A percentile compares a stretch with the other conserved stretches of the same genome.
phyloP scores from a whole-genome alignment of 2,888 invertebrate species.

The Lasioglossum leucozonium region DNA sequence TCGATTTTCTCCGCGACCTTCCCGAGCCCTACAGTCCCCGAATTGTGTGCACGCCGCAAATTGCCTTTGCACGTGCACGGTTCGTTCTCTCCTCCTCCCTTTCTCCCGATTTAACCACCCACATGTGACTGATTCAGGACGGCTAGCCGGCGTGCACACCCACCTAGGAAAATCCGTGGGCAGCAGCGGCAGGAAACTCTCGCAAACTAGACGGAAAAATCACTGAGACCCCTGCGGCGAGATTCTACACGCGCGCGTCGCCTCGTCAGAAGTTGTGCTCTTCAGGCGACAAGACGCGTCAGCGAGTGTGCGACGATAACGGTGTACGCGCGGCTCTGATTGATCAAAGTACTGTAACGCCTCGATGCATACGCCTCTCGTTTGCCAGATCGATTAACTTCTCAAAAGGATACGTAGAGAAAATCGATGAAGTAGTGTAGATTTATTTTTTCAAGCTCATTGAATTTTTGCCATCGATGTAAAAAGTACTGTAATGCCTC shows the following conservation, averaged over 20 bases:
- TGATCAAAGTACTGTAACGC: not conserved
- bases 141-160: not conserved
- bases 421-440: too few species aligned
- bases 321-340: not conserved
- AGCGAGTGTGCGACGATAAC: not conserved
- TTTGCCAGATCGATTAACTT: not conserved
- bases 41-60: slow-evolving; percentile 34
- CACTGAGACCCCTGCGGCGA: not conserved
- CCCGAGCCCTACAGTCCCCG: not conserved
- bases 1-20: slow-evolving; percentile 25
- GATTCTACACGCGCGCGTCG: not conserved
- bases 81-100: not conserved
- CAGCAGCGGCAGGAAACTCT: not conserved
- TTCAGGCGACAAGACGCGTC: not conserved
- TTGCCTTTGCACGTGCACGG: slow-evolving; percentile 42
- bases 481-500: too few species aligned
- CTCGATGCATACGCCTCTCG: not conserved
- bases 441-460: too few species aligned
- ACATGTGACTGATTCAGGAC: slow-evolving; percentile 22
- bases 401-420: not conserved
- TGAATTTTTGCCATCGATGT: too few species aligned
- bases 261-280: not conserved
- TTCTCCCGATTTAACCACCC: slow-evolving; percentile 10
- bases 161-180: not conserved
- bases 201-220: not conserved